Percentiles rank a stretch among this genome's conserved stretches.
Conservation (phyloP, 1,140 invertebrate genomes). For the Drosophila bocqueti region DNA sequence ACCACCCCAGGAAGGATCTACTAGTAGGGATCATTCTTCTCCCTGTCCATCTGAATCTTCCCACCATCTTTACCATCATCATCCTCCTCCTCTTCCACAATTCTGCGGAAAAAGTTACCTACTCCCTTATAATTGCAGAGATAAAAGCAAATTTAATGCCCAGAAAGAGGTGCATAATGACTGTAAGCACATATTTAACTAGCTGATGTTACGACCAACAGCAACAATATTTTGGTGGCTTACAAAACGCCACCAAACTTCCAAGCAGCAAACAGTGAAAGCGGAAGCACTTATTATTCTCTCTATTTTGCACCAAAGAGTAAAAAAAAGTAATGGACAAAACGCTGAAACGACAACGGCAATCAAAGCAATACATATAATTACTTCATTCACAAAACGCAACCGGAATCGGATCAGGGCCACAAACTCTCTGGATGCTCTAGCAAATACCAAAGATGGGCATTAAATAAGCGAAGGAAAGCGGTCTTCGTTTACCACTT, state of each 20-base stretch:
- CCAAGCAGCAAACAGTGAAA: slow-evolving; percentile 63
- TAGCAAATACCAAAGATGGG: slow-evolving; percentile 42
- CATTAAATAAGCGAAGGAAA: slow-evolving; percentile 59
- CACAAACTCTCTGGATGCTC: slow-evolving; percentile 39
- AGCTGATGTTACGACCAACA: slow-evolving; percentile 49
- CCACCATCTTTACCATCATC: neutral
- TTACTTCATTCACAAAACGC: slow-evolving; percentile 61
- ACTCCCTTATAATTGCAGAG: slow-evolving; percentile 27
- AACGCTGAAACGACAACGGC: slow-evolving; percentile 51
- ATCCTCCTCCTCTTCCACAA: neutral
- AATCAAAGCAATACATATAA: slow-evolving; percentile 58
- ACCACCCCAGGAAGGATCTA: neutral
- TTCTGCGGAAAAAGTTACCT: slow-evolving; percentile 4
- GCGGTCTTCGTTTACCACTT: slow-evolving; percentile 23
- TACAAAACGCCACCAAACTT: slow-evolving; percentile 48
- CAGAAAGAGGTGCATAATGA: slow-evolving; percentile 55
- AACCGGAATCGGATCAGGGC: slow-evolving; percentile 71
- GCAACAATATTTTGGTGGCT: slow-evolving; percentile 35
- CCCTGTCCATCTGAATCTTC: neutral
- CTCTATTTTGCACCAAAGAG: slow-evolving; percentile 59
- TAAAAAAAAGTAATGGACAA: slow-evolving; percentile 49
- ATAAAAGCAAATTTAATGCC: slow-evolving; percentile 47
- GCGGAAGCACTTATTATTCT: slow-evolving; percentile 71
- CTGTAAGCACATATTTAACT: slow-evolving; percentile 42
- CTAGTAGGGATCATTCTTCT: neutral